Evolutionary conservation across 2,113 vertebrate genomes (phyloP), one percentile per base, ranked within the genome.

Genomic region (Pyxicephalus adspersus): DNA sequence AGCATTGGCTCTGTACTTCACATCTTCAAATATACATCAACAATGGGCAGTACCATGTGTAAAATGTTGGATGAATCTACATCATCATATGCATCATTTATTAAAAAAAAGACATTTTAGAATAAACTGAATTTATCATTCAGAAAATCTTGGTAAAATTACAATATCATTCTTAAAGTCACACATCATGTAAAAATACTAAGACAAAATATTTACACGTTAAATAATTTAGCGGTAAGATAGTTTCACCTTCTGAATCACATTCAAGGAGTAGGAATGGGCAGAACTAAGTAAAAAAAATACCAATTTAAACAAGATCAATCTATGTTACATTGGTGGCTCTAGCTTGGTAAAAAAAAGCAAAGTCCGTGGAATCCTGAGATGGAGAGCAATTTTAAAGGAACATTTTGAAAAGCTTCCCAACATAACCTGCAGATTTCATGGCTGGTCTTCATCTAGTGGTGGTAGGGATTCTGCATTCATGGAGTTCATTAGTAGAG

Each of bases 141-240:
- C 20, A 38, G 13, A 38, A 74, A 60, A 25, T 16, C 20, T 34
- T 2, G 25, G 4, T 20, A n/a, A 11, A 58, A 73, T 73, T 17
- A 58, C 20, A 73, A 34, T 22, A 20, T 28, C 22, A 73, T 25
- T 22, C 52, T 67, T 34, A 67, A 78, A 58, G 28, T 65, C 64
- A 57, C 64, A 58, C 51, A 54, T 23, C 29, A 66, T 29, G 20
- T 55, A 55, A 54, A 78, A 78, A 57, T 58, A 58, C 3, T 50
- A 71, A 28, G 50, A 23, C n/a, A 57, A 64, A 78, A 58, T 78
- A 78, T 78, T 58, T 78, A 78, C 76, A 78, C 57, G 15, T 58
- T 38, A 20, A 78, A 78, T 78, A 78, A 78, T 67, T 68, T 78
- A 78, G 28, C 5, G 13, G 23, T 8, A 25, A 17, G 11, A 54